Conservation (phyloP, 2,888 invertebrate species). For the Papilio elwesi region DNA sequence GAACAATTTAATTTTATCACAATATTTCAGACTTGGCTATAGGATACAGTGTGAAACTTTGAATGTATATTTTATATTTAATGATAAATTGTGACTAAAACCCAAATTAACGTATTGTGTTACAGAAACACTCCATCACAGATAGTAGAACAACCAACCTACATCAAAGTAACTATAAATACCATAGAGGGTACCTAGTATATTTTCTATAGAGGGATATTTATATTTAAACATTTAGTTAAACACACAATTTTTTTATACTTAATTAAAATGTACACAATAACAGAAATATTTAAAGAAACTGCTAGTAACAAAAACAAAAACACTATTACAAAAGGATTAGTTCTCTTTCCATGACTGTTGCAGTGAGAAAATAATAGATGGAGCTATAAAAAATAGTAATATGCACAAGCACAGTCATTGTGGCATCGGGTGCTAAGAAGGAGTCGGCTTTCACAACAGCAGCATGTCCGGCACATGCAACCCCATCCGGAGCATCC, state of each 20-base stretch:
- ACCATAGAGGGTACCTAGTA: slow-evolving; percentile 15
- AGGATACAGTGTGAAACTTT: slow-evolving; percentile 54
- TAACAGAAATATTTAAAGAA: slow-evolving; percentile 10
- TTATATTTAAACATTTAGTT: slow-evolving; percentile 18
- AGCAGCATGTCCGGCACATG: slow-evolving; percentile 62
- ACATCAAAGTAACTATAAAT: slow-evolving; percentile 33
- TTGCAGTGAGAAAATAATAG: slow-evolving; percentile 13
- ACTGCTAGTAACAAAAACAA: neutral
- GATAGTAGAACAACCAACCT: slow-evolving; percentile 49
- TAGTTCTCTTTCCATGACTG: slow-evolving; percentile 5
- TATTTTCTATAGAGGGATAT: slow-evolving; percentile 16
- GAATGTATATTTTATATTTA: slow-evolving; percentile 53
- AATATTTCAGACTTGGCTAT: slow-evolving; percentile 69
- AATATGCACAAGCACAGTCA: slow-evolving; percentile 1
- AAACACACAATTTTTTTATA: slow-evolving; percentile 19
- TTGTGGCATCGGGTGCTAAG: slow-evolving; percentile 22
- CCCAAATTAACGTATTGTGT: slow-evolving; percentile 46
- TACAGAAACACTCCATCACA: slow-evolving; percentile 60
- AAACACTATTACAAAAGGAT: neutral
- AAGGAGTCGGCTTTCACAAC: slow-evolving; percentile 19
- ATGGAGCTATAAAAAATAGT: slow-evolving; percentile 1
- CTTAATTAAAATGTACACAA: slow-evolving; percentile 23
- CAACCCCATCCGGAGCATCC: slow-evolving; percentile 56
- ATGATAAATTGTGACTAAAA: slow-evolving; percentile 56
- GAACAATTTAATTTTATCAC: slow-evolving; percentile 70